Base-by-base conservation (phyloP, 2,888 invertebrate genomes). In the Drosophila kuntzei region DNA sequence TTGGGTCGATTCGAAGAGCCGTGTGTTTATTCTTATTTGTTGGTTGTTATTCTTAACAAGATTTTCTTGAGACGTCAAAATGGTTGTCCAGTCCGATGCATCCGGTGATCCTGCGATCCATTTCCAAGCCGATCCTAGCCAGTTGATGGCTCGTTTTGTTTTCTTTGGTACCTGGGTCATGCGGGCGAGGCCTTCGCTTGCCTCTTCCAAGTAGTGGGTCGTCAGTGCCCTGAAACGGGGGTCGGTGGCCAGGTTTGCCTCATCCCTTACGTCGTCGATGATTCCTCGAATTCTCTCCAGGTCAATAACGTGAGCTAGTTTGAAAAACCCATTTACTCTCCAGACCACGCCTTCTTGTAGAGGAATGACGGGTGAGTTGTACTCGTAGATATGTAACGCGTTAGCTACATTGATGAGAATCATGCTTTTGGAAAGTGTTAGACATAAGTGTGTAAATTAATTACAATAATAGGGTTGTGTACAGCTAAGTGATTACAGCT, bases 41-140 rank as follows among this genome's bases (percentile, higher is more conserved):
- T 29, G 46, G 8, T 46, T 27, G 14, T 27, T 27, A 3, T n/a
- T 27, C 16, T 46, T 46, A 14, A 25, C 29, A 11, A 46, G 9
- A 8, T 4, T 46, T 29, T 25, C 46, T 9, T 46, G 46, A 4
- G 46, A 25, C 3, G 14, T n/a, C n/a, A 46, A 22, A 16, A 46
- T 46, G n/a, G 44, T 27, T 14, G 14, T 27, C 43, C 43, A 43
- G 7, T 43, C 43, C n/a, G 43, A 20, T 20, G 20, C 20, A 20
- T 20, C 20, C 20, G 20, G 20, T 20, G 20, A 20, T 20, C 20
- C 20, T 12, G 29, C 46, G 27, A 47, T 18, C 46, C 46, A 47
- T 47, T 22, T 32, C 49, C 49, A 49, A 5, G 49, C 49, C 20
- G 32, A 22, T 25, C 43, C 43, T n/a, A 43, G 25, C 43, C 43